Evolutionary conservation across 2,888 invertebrate genomes (phyloP).

Genomic region (Morpho achilles): DNA sequence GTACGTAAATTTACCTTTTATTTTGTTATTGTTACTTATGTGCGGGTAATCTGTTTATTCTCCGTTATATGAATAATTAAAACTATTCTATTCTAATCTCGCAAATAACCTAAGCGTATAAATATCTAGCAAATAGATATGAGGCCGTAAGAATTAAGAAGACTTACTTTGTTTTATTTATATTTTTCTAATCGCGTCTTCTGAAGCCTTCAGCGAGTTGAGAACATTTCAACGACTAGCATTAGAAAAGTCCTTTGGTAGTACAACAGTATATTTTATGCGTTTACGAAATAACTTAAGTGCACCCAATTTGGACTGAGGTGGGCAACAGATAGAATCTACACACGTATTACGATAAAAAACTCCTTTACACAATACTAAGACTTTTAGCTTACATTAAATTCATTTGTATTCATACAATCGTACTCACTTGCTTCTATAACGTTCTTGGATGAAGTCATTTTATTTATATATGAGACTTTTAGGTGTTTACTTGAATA

Average conservation of each 20-base stretch:
- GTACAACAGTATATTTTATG: slow-evolving; percentile 19
- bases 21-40: too few species aligned
- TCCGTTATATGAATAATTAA: too few species aligned
- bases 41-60: too few species aligned
- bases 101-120: too few species aligned
- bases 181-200: too few species aligned
- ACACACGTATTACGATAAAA: slow-evolving; percentile 40
- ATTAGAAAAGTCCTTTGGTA: slow-evolving; percentile 5
- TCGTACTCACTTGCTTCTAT: slow-evolving; percentile 24
- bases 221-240: not conserved
- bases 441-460: slow-evolving; percentile 13
- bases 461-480: slow-evolving; percentile 4
- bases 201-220: not conserved
- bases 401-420: slow-evolving; percentile 40
- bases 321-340: slow-evolving; percentile 44
- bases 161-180: too few species aligned
- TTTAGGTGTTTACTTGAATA: slow-evolving; percentile 4
- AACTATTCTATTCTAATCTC: too few species aligned
- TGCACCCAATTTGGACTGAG: slow-evolving; percentile 32
- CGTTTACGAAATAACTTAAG: slow-evolving; percentile 24
- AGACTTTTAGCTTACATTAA: slow-evolving; percentile 27
- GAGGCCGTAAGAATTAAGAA: too few species aligned
- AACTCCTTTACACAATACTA: slow-evolving; percentile 36
- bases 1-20: too few species aligned
- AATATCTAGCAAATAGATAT: too few species aligned